These are phyloP conservation scores for Odontomachus brunneus DNA, from an alignment of 1,140 invertebrate genomes.

Conservation along the genomic window DNA sequence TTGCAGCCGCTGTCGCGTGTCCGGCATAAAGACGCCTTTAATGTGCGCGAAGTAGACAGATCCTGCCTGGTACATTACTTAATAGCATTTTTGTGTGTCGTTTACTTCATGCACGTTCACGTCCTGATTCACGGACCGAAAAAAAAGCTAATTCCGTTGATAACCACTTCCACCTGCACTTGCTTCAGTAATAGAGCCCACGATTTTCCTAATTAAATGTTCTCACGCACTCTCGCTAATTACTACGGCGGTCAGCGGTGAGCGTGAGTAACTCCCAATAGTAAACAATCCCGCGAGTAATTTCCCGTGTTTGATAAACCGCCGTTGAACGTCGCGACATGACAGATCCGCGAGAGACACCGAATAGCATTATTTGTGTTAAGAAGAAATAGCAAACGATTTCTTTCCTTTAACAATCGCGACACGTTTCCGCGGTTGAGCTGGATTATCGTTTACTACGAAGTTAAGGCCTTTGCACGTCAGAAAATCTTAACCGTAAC, in stretches of 20 bases:
- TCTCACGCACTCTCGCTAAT: constrained; percentile 21
- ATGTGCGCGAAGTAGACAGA: constrained; percentile 29
- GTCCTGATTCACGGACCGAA: background rate
- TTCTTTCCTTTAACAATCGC: no score
- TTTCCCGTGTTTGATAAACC: background rate
- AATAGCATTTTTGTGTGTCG: background rate
- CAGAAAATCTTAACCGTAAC: no score
- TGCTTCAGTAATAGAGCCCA: constrained; percentile 17
- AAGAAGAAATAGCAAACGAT: no score
- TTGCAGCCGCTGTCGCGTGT: background rate
- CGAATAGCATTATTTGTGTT: no score
- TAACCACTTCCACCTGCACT: background rate
- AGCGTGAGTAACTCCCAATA: background rate
- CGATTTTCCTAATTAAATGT: constrained; percentile 10
- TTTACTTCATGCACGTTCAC: background rate
- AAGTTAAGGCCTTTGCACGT: no score
- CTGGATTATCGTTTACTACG: no score
- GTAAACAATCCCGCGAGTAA: background rate
- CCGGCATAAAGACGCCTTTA: constrained; percentile 40
- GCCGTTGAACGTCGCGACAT: no score
- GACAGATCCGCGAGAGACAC: no score
- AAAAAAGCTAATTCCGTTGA: constrained; percentile 25
- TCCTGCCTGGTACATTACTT: constrained; percentile 23
- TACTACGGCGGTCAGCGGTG: background rate
- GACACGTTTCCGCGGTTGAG: no score